phyloP scores from a whole-genome alignment of 2,888 invertebrate genomes.

The Drosophila neotestacea region DNA sequence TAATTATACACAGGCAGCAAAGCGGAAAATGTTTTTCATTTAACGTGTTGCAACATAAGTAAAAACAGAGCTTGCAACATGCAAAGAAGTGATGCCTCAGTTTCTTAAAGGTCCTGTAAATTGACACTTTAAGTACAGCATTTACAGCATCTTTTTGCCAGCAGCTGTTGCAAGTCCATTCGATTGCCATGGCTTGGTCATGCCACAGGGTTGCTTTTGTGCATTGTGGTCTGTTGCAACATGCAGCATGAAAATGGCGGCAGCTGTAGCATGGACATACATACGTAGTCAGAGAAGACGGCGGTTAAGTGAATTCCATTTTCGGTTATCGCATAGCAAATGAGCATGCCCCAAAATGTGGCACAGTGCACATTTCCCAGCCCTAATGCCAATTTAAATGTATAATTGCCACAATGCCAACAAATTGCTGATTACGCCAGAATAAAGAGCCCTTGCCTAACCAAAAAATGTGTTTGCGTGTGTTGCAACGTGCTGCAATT shows the following conservation, averaged over 20 bases:
- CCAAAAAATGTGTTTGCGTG: conserved; percentile 30
- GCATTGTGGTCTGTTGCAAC: conserved; percentile 47
- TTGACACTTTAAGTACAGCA: conserved; percentile 31
- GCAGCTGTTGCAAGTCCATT: conserved; percentile 55
- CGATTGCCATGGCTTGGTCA: conserved; percentile 28
- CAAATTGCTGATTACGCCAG: conserved; percentile 37
- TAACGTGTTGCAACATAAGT: conserved; percentile 23
- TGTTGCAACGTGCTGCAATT: conserved; percentile 34
- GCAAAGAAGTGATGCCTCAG: background rate
- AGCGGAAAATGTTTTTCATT: conserved; percentile 40
- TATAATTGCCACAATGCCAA: conserved; percentile 46
- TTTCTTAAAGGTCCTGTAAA: conserved; percentile 15
- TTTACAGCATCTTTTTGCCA: conserved; percentile 9
- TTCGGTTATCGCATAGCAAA: conserved; percentile 32
- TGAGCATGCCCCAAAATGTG: conserved; percentile 11
- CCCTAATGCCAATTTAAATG: conserved; percentile 46
- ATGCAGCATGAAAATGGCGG: conserved; percentile 66
- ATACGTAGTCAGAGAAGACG: conserved; percentile 7
- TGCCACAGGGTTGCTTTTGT: conserved; percentile 36
- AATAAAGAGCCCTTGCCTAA: conserved; percentile 1
- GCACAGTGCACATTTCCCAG: background rate
- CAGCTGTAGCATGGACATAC: conserved; percentile 48
- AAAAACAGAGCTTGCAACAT: conserved; percentile 15
- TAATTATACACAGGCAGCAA: conserved; percentile 34
- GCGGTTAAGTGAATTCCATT: conserved; percentile 29